A percentile compares a stretch with the other conserved stretches of the same genome.
These are phyloP conservation scores for Periophthalmus modestus DNA, from an alignment of 2,113 vertebrate species.

Conservation along the genomic window DNA sequence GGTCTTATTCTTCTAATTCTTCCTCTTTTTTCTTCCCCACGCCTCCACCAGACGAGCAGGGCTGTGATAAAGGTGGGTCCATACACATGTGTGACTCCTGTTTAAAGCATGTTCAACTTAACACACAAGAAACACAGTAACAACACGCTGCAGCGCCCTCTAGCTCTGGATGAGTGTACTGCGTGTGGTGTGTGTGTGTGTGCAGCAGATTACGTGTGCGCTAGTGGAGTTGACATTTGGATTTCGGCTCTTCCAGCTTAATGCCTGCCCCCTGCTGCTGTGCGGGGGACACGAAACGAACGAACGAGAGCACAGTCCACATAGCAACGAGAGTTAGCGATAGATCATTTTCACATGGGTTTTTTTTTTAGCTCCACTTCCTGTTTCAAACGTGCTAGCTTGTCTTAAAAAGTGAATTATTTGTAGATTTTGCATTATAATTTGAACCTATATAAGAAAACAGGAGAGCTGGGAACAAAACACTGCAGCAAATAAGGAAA, in stretches of 20 bases:
- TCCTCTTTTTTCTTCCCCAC: conserved; percentile 44
- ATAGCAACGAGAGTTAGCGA: conserved; percentile 30
- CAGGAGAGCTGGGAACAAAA: no score
- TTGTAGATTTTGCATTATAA: not conserved
- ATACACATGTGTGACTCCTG: conserved; percentile 12
- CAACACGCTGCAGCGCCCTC: not conserved
- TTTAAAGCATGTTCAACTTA: not conserved
- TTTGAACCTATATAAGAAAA: not conserved
- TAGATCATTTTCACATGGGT: not conserved
- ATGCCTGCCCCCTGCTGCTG: conserved; percentile 48
- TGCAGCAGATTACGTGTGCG: not conserved
- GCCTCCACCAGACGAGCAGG: conserved; percentile 85
- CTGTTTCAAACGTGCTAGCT: not conserved
- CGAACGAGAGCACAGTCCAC: conserved; percentile 23
- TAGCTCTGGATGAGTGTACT: conserved; percentile 1
- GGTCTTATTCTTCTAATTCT: not conserved
- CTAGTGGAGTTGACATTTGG: conserved; percentile 20
- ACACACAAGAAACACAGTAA: conserved; percentile 8
- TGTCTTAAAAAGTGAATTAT: not conserved
- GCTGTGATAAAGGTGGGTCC: conserved; percentile 94
- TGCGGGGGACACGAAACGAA: conserved; percentile 30
- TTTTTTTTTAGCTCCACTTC: no score
- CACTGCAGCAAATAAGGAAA: no score
- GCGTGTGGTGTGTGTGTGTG: conserved; percentile 4
- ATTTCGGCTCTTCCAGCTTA: conserved; percentile 48